Percentiles rank a stretch among this genome's conserved stretches.
Evolutionary conservation across 2,113 vertebrate genomes (phyloP).

Genomic region (Psammodynastes pulverulentus): DNA sequence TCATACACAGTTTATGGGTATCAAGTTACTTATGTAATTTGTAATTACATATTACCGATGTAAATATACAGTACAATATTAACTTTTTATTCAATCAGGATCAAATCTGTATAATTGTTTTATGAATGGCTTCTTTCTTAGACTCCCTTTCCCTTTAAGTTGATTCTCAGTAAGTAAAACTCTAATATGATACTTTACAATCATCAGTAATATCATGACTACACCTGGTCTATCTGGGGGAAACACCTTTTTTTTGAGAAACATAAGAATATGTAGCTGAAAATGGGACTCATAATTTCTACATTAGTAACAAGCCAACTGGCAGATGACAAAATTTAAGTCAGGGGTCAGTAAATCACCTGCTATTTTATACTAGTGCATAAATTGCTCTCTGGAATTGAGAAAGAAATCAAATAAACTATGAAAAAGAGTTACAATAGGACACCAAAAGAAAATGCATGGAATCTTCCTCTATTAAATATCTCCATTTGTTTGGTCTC

Average conservation of each 20-base stretch:
- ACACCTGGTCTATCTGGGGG: background rate
- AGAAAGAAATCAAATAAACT: constrained; percentile 13
- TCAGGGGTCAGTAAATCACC: background rate
- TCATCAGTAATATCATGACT: fast-evolving
- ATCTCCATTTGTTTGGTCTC: background rate
- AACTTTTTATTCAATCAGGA: background rate
- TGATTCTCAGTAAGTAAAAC: background rate
- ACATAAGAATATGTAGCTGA: constrained; percentile 1
- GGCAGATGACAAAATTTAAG: background rate
- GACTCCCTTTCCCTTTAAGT: background rate
- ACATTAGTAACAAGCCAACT: background rate
- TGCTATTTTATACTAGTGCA: background rate
- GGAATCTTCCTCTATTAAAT: background rate
- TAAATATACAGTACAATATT: constrained; percentile 6
- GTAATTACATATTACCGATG: background rate
- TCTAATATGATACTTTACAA: background rate
- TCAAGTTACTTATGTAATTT: background rate
- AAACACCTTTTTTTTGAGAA: background rate
- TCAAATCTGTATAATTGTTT: background rate
- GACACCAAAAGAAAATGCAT: background rate
- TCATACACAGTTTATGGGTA: background rate
- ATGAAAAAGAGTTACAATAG: constrained; percentile 6
- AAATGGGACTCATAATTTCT: background rate
- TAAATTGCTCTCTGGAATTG: constrained; percentile 3
- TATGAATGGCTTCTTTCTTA: constrained; percentile 12